Percentiles rank a stretch among this genome's conserved stretches.
Evolutionary conservation across 1,140 invertebrate genomes (phyloP).

Genomic region (Semibalanus balanoides): DNA sequence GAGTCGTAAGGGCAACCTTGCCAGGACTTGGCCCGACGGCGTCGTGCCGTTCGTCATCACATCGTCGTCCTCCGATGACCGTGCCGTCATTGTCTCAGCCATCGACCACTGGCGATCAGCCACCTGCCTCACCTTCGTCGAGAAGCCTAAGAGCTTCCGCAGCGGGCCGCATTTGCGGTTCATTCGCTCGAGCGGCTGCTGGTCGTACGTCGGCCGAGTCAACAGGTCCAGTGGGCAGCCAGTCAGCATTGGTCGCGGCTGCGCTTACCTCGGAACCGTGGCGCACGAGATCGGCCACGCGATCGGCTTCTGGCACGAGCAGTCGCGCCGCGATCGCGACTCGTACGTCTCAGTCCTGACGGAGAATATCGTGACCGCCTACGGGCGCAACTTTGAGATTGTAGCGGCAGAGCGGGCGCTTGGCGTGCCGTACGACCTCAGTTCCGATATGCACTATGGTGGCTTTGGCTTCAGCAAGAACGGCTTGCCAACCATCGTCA

Average conservation of each 20-base stretch:
- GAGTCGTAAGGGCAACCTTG: too few species aligned
- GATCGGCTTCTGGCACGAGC: constrained; percentile 33
- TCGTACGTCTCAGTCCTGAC: constrained; percentile 18
- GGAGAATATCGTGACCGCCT: constrained; percentile 15
- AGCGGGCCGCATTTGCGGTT: too few species aligned
- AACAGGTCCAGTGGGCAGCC: constrained; percentile 18
- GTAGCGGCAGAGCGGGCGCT: constrained; percentile 7
- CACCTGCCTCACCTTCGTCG: too few species aligned
- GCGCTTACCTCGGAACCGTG: constrained; percentile 26
- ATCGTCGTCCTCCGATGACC: too few species aligned
- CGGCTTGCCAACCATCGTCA: constrained; percentile 9
- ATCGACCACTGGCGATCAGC: too few species aligned
- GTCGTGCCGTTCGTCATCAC: too few species aligned
- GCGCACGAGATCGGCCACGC: constrained; percentile 29
- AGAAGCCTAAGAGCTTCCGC: too few species aligned
- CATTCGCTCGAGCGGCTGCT: constrained; percentile 16
- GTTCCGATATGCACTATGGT: constrained; percentile 16
- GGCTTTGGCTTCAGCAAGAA: not conserved
- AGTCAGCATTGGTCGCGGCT: constrained; percentile 25
- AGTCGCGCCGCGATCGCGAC: constrained; percentile 30
- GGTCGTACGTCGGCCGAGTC: constrained; percentile 25
- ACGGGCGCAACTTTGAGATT: constrained; percentile 6
- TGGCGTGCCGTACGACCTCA: constrained; percentile 11
- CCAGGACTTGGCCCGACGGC: too few species aligned
- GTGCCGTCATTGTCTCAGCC: too few species aligned